phyloP scores from a whole-genome alignment of 2,797 vertebrate species.

The Limnodromus scolopaceus region DNA sequence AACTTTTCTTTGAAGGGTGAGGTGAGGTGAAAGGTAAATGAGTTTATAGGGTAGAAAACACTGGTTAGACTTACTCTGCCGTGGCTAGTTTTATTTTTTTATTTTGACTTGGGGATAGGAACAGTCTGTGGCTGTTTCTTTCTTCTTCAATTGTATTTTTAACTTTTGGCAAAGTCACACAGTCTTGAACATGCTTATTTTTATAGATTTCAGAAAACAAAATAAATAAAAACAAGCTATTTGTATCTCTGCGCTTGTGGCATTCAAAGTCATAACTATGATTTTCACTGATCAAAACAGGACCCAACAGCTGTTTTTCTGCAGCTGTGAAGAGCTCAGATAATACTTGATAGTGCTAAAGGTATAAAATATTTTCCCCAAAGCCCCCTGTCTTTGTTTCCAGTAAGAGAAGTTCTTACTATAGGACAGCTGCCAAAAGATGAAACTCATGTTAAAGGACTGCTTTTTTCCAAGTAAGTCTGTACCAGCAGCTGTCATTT shows the following conservation, averaged over 20 bases:
- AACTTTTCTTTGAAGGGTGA: background rate
- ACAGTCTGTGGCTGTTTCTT: background rate
- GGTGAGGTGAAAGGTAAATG: background rate
- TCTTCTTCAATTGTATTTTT: constrained; percentile 47
- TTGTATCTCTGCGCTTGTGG: background rate
- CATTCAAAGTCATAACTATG: background rate
- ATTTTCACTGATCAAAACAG: background rate
- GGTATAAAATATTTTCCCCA: background rate
- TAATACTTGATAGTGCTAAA: background rate
- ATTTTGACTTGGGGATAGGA: background rate
- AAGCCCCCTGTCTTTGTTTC: background rate
- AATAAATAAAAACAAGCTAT: constrained; percentile 39
- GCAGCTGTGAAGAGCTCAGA: background rate
- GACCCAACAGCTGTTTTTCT: background rate
- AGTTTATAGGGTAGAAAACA: background rate
- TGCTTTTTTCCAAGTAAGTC: background rate
- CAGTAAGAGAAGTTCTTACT: background rate
- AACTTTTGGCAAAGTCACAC: constrained; percentile 5
- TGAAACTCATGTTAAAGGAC: background rate
- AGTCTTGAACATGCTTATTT: constrained; percentile 4
- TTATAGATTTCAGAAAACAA: constrained; percentile 13
- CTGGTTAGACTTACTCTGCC: background rate
- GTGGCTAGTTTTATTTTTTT: background rate
- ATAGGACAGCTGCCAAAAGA: background rate
- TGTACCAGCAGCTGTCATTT: background rate